Percentiles rank a stretch among this genome's conserved stretches.
These are phyloP conservation scores for Chelonus insularis DNA, from an alignment of 1,140 invertebrate species.

Conservation along the genomic window DNA sequence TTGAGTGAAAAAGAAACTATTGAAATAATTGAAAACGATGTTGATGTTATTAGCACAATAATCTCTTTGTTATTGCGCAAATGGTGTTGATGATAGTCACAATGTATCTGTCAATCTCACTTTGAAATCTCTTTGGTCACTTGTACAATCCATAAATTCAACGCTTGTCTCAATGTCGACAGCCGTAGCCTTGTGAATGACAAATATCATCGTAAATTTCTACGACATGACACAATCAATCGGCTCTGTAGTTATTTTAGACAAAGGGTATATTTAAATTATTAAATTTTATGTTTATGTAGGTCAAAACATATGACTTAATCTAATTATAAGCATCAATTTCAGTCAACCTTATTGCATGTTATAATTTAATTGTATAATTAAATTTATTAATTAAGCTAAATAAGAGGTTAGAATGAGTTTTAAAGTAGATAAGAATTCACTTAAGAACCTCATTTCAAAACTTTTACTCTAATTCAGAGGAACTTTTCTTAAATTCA, in stretches of 20 bases:
- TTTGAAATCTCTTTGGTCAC: background rate
- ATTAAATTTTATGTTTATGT: background rate
- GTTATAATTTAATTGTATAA: background rate
- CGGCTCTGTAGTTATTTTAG: background rate
- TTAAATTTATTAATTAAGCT: background rate
- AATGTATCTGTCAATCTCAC: background rate
- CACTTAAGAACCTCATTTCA: background rate
- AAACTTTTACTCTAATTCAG: background rate
- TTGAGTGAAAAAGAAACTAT: too few species aligned
- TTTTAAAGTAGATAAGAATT: background rate
- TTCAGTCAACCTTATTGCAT: too few species aligned
- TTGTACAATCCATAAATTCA: constrained; percentile 7
- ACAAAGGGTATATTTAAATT: background rate
- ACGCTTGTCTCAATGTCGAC: constrained; percentile 7
- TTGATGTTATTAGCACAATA: background rate
- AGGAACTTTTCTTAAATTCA: background rate
- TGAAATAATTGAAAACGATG: too few species aligned
- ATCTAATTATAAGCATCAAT: too few species aligned
- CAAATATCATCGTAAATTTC: constrained; percentile 2
- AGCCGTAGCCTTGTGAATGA: constrained; percentile 3
- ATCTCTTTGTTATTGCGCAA: background rate
- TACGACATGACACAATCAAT: constrained; percentile 3
- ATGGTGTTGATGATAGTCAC: background rate
- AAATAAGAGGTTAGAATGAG: background rate
- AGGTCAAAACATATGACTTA: too few species aligned